A percentile compares a stretch with the other conserved stretches of the same genome.
Evolutionary conservation across 2,797 vertebrate genomes (phyloP).

Genomic region (Aeoliscus strigatus): DNA sequence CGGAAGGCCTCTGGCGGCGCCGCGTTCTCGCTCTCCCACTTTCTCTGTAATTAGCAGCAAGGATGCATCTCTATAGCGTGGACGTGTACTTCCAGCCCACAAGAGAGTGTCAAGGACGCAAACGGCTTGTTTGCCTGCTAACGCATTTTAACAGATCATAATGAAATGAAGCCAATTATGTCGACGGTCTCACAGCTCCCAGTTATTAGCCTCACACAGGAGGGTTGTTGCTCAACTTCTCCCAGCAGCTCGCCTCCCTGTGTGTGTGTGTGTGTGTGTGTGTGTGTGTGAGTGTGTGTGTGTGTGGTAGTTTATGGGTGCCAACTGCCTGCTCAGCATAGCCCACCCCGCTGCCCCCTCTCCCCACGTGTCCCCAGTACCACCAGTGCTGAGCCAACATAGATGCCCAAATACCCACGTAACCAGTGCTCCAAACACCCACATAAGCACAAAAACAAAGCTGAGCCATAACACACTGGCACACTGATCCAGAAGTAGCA

Average conservation of each 20-base stretch:
- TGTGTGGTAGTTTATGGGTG: conserved; percentile 10
- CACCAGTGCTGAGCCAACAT: conserved; percentile 9
- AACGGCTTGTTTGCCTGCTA: conserved; percentile 36
- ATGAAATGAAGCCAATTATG: conserved; percentile 26
- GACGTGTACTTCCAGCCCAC: conserved; percentile 27
- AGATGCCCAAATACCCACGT: conserved; percentile 4
- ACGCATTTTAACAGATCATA: conserved; percentile 38
- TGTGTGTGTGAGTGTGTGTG: conserved; percentile 17
- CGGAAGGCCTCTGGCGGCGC: conserved; percentile 2
- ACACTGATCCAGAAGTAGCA: conserved; percentile 7
- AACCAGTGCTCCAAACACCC: conserved; percentile 16
- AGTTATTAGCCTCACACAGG: conserved; percentile 29
- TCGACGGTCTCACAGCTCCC: conserved; percentile 21
- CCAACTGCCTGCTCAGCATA: conserved; percentile 50
- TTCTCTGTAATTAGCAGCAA: conserved; percentile 35
- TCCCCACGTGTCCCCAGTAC: conserved; percentile 1
- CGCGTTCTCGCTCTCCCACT: conserved; percentile 1
- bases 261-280: conserved; percentile 11
- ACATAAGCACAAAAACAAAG: conserved; percentile 18
- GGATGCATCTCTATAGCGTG: conserved; percentile 15
- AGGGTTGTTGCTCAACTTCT: conserved; percentile 27
- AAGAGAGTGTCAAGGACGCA: conserved; percentile 10
- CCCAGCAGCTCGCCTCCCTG: conserved; percentile 35
- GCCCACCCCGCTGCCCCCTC: conserved; percentile 17
- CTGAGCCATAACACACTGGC: conserved; percentile 3